Base-by-base conservation (phyloP, 2,113 vertebrate species). In the Amphiprion percula region DNA sequence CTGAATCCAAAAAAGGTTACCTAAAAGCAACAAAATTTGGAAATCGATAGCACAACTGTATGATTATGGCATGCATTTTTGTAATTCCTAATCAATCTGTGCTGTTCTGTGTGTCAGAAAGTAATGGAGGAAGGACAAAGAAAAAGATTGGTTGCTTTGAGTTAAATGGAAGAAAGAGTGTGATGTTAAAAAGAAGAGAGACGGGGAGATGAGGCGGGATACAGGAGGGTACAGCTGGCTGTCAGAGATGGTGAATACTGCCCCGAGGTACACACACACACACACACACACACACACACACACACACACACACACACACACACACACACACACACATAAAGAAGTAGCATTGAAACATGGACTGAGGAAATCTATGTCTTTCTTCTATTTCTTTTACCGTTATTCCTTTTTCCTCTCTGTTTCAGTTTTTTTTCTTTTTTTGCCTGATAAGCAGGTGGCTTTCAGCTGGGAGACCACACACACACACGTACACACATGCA, bases 191-290 rank as follows among this genome's bases (percentile, higher is more conserved):
- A 19, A 46, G 60, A 60, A 26, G 44, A 70, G n/a, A 61, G 65
- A 59, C 54, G 54, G n/a, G 44, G 53, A 82, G 62, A 72, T 37
- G n/a, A 77, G 60, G 73, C 21, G 37, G n/a, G 60, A 52, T 41
- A 69, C 78, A 69, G 64, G 62, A 65, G 74, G 68, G 54, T 63
- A 84, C 81, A 84, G 83, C 75, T 84, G 80, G 68, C 33, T 79
- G 28, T 81, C 74, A 69, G 66, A 74, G 59, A 71, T 46, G 76
- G 63, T 53, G 63, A 37, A 74, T 71, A 60, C 55, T 74, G 72
- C 9, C 47, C 80, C 11, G 37, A 78, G 74, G 72, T 26, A 28
- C 7, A 16, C 46, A 60, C 54, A 50, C 47, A 61, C 26, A 21
- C 21, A 21, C 21, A 21, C 21, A 21, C 21, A 21, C 21, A 21